Evolutionary conservation across 2,113 vertebrate genomes (phyloP).

Genomic region (Asarcornis scutulata): DNA sequence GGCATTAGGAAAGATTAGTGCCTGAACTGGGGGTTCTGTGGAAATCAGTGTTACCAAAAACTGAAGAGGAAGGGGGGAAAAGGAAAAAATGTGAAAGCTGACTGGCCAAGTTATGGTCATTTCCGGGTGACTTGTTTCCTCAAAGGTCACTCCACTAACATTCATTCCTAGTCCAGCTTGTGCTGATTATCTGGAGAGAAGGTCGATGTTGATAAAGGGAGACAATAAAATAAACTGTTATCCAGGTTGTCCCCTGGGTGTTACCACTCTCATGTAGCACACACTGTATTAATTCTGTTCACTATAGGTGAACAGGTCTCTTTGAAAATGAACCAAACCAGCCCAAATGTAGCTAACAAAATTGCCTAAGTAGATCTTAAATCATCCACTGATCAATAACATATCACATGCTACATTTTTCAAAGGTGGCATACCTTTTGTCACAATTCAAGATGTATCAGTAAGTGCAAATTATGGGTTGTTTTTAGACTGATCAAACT

Average conservation of each 20-base stretch:
- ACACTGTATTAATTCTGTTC: not conserved
- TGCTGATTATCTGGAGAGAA: slow-evolving; percentile 79
- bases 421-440: not conserved
- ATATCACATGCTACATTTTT: not conserved
- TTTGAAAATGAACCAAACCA: slow-evolving; percentile 16
- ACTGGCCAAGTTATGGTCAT: slow-evolving; percentile 72
- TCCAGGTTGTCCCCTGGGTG: slow-evolving; percentile 38
- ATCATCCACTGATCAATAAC: not conserved
- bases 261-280: not conserved
- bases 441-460: not conserved
- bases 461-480: not conserved
- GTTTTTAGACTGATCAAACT: not conserved
- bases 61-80: not conserved
- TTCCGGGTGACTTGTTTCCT: slow-evolving; percentile 82
- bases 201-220: slow-evolving; percentile 81
- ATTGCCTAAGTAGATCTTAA: not conserved
- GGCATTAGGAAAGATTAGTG: slow-evolving; percentile 73
- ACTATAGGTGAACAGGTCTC: not conserved
- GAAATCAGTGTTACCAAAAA: slow-evolving; percentile 51
- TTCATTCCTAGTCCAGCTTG: slow-evolving; percentile 78
- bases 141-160: slow-evolving; percentile 77
- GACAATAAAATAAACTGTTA: slow-evolving; percentile 78
- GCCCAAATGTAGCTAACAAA: not conserved
- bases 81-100: slow-evolving; percentile 48
- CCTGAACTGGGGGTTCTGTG: slow-evolving; percentile 59